Evolutionary conservation across 2,113 vertebrate genomes (phyloP), one percentile per base, ranked within the genome.

Genomic region (Alces alces): DNA sequence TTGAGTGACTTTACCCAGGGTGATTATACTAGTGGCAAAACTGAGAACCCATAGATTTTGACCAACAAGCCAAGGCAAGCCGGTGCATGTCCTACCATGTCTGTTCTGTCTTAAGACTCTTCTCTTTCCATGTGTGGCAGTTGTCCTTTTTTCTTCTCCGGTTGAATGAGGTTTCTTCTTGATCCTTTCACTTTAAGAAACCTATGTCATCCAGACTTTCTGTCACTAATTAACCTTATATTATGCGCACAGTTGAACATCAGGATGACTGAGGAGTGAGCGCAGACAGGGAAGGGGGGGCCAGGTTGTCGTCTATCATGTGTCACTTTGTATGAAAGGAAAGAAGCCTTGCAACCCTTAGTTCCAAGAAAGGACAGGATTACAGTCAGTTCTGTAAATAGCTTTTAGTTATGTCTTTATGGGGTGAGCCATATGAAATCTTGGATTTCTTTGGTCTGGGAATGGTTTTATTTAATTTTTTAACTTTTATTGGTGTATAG

Each of bases 141-240:
- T 66, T 86, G 61, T 66, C 64, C 15, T 45, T 30, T 23, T n/a
- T 28, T 45, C 23, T 47, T 60, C 13, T 28, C 7, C 6, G 1
- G n/a, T 27, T 52, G 76, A 92, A 23, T 55, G 21, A 47, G 17
- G 13, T 58, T 84, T 97, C 66, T 73, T 92, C 73, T 91, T 33
- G 21, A 45, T 89, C 11, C 57, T 84, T 97, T 96, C 52, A 28
- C 73, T 96, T 88, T 79, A 50, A 82, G 45, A 90, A 88, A 64
- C 5, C 19, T 39, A 33, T 95, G 79, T 96, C 52, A 43, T 2
- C 58, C 43, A 89, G 57, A 33, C 43, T 80, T 84, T 85, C 10
- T 93, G 73, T 92, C 78, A 93, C 58, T 21, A 66, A 88, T 96
- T 86, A 70, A 76, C 52, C 36, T 91, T 83, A 16, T 45, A 47